These are phyloP conservation scores for Phortica magna DNA, from an alignment of 2,888 invertebrate species.

Conservation along the genomic window DNA sequence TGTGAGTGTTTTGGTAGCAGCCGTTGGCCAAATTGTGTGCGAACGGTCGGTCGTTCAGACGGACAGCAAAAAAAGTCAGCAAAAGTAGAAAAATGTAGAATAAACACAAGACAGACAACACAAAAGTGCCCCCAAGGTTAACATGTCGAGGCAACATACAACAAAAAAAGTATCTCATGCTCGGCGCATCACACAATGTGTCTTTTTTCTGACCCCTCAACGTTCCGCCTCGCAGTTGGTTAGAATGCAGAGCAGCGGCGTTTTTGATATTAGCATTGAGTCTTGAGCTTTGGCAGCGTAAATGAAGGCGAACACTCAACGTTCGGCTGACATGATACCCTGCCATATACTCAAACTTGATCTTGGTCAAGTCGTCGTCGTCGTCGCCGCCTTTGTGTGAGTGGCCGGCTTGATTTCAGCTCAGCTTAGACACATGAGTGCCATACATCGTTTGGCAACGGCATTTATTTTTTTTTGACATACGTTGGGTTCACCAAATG, in stretches of 20 bases:
- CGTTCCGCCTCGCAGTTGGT: neutral
- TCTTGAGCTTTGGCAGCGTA: neutral
- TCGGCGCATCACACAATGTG: constrained; percentile 31
- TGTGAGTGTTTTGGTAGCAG: neutral
- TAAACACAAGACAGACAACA: constrained; percentile 22
- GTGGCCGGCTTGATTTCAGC: constrained; percentile 21
- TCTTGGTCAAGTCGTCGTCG: constrained; percentile 1
- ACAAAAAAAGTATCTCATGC: constrained; percentile 39
- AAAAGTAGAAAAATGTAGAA: constrained; percentile 7
- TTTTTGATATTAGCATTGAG: constrained; percentile 23
- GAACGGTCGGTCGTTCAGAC: neutral
- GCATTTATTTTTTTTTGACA: no score
- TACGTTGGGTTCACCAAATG: no score
- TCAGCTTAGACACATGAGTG: no score
- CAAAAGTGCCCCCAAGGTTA: constrained; percentile 65
- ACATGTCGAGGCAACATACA: constrained; percentile 41
- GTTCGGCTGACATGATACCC: no score
- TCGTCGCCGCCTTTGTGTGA: constrained; percentile 20
- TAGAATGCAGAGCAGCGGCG: constrained; percentile 27
- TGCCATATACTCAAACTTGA: neutral
- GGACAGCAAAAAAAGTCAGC: constrained; percentile 5
- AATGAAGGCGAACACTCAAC: neutral
- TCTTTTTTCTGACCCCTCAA: no score
- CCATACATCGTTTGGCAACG: no score
- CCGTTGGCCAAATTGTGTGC: neutral